Percentiles rank a stretch among this genome's conserved stretches.
These are phyloP conservation scores for Sorex araneus DNA, from an alignment of 2,113 vertebrate species.

Conservation along the genomic window DNA sequence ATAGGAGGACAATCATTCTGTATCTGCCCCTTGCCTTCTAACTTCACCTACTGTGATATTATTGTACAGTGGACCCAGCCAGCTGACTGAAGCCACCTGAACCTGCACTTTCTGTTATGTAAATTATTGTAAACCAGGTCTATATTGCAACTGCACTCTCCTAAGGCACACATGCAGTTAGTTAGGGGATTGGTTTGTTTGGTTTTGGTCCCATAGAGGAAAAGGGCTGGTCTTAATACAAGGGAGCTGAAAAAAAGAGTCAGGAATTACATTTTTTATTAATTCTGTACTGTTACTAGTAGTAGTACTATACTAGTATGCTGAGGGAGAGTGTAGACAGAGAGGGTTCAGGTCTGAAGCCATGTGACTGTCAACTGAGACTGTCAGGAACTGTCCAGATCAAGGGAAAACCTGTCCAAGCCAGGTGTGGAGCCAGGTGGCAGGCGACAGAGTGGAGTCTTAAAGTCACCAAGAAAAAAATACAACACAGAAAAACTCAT, in stretches of 20 bases:
- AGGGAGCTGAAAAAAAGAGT: no score
- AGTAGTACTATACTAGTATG: no score
- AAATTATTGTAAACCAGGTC: background rate
- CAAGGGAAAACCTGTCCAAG: background rate
- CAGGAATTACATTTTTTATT: no score
- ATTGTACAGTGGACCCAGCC: background rate
- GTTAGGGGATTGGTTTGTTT: constrained; percentile 11
- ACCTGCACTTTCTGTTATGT: background rate
- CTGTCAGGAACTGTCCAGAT: background rate
- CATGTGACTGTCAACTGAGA: background rate
- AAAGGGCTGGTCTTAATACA: background rate
- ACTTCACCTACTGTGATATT: background rate
- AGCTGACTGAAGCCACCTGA: background rate
- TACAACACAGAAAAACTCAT: background rate
- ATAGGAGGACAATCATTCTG: no score
- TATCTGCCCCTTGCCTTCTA: no score
- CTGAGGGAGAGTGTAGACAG: background rate
- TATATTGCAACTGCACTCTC: background rate
- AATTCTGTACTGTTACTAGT: no score
- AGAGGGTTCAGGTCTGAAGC: background rate
- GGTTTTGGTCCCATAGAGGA: background rate
- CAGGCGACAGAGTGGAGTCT: background rate
- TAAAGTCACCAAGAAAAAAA: background rate
- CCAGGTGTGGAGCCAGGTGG: background rate
- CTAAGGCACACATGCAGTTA: background rate